These are phyloP conservation scores for Chrysopa pallens DNA, from an alignment of 1,140 invertebrate species.

Conservation along the genomic window DNA sequence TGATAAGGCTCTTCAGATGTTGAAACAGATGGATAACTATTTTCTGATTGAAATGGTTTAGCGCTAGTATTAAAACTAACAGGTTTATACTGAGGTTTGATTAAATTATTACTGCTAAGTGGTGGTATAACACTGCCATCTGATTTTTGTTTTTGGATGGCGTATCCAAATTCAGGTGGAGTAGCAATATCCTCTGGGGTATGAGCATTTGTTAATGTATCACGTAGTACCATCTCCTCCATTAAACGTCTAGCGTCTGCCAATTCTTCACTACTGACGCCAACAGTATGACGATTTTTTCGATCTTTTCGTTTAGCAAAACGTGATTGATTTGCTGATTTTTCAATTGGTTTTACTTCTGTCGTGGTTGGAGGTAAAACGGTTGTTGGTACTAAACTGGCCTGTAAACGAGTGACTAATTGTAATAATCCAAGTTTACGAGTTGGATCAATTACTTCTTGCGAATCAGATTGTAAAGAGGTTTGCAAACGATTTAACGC, in stretches of 20 bases:
- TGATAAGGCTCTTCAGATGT: slow-evolving; percentile 13
- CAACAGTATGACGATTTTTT: slow-evolving; percentile 55
- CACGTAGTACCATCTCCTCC: slow-evolving; percentile 36
- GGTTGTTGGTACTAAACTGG: slow-evolving; percentile 37
- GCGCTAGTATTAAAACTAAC: slow-evolving; percentile 19
- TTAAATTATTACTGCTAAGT: slow-evolving; percentile 1
- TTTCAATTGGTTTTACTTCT: slow-evolving; percentile 15
- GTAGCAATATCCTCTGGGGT: slow-evolving; percentile 5
- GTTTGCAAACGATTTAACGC: slow-evolving; percentile 53
- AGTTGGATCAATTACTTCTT: slow-evolving; percentile 24
- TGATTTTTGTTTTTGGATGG: slow-evolving; percentile 16
- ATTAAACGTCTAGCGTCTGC: slow-evolving; percentile 53
- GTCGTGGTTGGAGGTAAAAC: slow-evolving; percentile 23
- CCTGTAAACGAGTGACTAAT: slow-evolving; percentile 54
- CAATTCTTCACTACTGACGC: slow-evolving; percentile 59
- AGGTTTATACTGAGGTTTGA: slow-evolving; percentile 6
- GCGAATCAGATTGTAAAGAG: slow-evolving; percentile 39
- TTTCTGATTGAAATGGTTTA: slow-evolving; percentile 21
- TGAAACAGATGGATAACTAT: slow-evolving; percentile 8
- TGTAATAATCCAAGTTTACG: slow-evolving; percentile 45
- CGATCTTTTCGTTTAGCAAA: slow-evolving; percentile 26
- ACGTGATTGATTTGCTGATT: slow-evolving; percentile 9
- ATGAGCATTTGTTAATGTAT: slow-evolving; percentile 12
- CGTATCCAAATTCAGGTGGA: slow-evolving; percentile 4
- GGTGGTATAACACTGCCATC: slow-evolving; percentile 11